These are phyloP conservation scores for Dermatemys mawii DNA, from an alignment of 2,113 vertebrate genomes.

Conservation along the genomic window DNA sequence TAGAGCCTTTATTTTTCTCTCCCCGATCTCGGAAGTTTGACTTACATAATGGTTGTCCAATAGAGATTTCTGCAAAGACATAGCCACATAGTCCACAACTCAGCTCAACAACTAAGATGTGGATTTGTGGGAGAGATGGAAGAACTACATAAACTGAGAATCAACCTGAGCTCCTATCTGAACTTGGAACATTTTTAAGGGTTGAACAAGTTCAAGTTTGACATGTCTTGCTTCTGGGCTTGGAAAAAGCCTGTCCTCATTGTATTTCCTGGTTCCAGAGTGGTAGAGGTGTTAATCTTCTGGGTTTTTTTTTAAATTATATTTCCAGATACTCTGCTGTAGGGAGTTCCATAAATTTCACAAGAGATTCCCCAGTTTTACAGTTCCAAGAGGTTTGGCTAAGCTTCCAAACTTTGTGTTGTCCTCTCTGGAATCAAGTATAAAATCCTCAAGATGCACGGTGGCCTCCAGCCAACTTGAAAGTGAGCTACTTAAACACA, in stretches of 20 bases:
- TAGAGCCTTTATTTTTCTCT: not conserved
- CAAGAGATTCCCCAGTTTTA: not conserved
- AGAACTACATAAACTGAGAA: not conserved
- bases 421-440: not conserved
- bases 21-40: not conserved
- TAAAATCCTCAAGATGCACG: not conserved
- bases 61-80: not conserved
- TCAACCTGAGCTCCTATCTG: not conserved
- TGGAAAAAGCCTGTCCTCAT: not conserved
- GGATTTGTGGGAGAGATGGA: not conserved
- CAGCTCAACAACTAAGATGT: not conserved
- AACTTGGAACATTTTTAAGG: not conserved
- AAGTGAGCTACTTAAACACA: not conserved
- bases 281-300: too few species aligned
- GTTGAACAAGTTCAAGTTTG: not conserved
- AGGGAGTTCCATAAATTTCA: not conserved
- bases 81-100: not conserved
- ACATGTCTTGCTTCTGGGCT: not conserved
- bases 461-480: not conserved
- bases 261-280: too few species aligned
- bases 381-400: not conserved
- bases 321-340: not conserved
- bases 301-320: accelerated
- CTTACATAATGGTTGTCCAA: not conserved
- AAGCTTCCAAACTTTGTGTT: not conserved